Percentiles rank a stretch among this genome's conserved stretches.
Conservation (phyloP, 2,797 vertebrate genomes). For the Sphaeramia orbicularis region DNA sequence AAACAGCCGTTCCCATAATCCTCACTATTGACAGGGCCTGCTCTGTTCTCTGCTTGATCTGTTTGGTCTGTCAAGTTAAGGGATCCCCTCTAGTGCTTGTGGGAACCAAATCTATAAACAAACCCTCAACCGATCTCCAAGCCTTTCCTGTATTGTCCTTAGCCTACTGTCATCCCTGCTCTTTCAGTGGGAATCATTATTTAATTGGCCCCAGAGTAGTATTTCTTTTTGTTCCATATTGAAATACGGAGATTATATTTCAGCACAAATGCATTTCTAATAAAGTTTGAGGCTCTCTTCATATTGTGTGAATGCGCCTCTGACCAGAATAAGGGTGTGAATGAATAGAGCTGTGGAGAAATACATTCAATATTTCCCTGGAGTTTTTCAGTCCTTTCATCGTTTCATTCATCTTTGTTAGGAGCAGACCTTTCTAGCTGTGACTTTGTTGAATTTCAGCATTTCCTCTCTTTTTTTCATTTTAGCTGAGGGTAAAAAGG, state of each 20-base stretch:
- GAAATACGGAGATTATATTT: constrained; percentile 57
- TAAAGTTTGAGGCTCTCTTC: constrained; percentile 59
- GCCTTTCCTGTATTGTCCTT: constrained; percentile 72
- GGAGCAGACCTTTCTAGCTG: constrained; percentile 72
- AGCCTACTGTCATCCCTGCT: constrained; percentile 65
- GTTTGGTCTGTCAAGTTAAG: constrained; percentile 80
- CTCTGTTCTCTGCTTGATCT: constrained; percentile 79
- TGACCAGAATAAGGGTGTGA: constrained; percentile 53
- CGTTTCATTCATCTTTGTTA: constrained; percentile 68
- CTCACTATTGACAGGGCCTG: constrained; percentile 74
- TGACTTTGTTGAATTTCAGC: constrained; percentile 75
- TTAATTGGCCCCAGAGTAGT: constrained; percentile 72
- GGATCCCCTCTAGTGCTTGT: constrained; percentile 75
- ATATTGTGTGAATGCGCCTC: constrained; percentile 55
- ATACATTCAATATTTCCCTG: constrained; percentile 72
- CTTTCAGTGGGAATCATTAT: constrained; percentile 75
- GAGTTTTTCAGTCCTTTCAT: constrained; percentile 65
- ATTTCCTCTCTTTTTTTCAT: constrained; percentile 71
- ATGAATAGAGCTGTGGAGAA: constrained; percentile 62
- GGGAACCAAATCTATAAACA: constrained; percentile 79
- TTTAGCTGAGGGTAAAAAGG: constrained; percentile 71
- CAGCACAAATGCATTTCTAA: constrained; percentile 44
- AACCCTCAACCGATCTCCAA: constrained; percentile 69
- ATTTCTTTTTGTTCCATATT: constrained; percentile 57
- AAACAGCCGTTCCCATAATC: constrained; percentile 81